Conservation (phyloP, 2,113 vertebrate species). For the Candoia aspera region DNA sequence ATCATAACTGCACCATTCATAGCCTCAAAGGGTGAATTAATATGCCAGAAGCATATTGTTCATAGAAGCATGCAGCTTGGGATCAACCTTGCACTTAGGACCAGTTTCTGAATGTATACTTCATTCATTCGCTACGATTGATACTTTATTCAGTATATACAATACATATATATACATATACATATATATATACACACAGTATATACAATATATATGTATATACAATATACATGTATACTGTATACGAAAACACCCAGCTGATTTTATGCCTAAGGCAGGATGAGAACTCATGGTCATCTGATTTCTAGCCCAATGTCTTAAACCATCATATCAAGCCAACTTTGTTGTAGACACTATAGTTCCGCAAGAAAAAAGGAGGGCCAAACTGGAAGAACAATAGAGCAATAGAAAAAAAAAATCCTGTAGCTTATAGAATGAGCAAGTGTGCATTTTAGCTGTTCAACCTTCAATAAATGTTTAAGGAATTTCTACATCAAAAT, state of each 20-base stretch:
- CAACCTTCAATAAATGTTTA: not conserved
- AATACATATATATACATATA: too few relatives aligned
- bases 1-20: not conserved
- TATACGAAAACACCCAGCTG: too few relatives aligned
- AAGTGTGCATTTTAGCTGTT: not conserved
- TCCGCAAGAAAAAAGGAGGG: not conserved
- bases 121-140: too few relatives aligned
- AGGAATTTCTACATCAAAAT: not conserved
- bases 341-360: not conserved
- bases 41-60: not conserved
- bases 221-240: too few relatives aligned
- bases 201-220: too few relatives aligned
- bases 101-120: not conserved
- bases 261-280: too few relatives aligned
- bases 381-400: not conserved
- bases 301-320: too few relatives aligned
- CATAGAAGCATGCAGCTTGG: too few relatives aligned
- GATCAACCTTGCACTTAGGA: not conserved
- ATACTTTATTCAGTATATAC: too few relatives aligned
- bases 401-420: not conserved
- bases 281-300: too few relatives aligned
- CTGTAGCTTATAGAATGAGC: not conserved
- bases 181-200: too few relatives aligned
- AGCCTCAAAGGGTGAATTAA: not conserved
- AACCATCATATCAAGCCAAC: too few relatives aligned